phyloP scores from a whole-genome alignment of 2,113 vertebrate species.

The Oncorhynchus masou region DNA sequence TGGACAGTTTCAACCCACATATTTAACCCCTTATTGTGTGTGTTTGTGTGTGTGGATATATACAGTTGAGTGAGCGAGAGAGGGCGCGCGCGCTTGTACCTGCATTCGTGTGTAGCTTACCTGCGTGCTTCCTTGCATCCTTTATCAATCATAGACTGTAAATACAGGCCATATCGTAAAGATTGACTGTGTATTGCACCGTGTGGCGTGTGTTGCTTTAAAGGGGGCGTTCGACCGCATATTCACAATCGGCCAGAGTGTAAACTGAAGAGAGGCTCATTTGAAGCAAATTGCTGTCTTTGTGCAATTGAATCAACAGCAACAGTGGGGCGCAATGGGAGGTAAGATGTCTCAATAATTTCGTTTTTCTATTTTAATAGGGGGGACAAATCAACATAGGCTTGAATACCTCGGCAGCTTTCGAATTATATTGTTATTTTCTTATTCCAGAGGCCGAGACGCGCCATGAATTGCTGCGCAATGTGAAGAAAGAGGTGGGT shows the following conservation, averaged over 20 bases:
- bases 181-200: background rate
- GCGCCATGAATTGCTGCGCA: conserved; percentile 88
- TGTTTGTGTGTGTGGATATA: too few species aligned
- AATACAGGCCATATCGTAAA: too few species aligned
- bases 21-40: too few species aligned
- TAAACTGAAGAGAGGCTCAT: conserved; percentile 23
- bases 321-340: conserved; percentile 62
- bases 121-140: too few species aligned
- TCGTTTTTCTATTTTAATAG: too few species aligned
- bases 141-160: too few species aligned
- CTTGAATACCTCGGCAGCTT: background rate
- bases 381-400: too few species aligned
- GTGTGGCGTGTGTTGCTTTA: conserved; percentile 61
- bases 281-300: background rate
- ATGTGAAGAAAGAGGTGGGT: conserved; percentile 92
- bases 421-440: conserved; percentile 49
- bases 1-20: too few species aligned
- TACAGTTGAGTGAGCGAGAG: too few species aligned
- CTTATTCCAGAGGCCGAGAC: conserved; percentile 83
- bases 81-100: too few species aligned
- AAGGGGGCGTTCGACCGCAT: conserved; percentile 66
- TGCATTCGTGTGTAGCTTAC: too few species aligned
- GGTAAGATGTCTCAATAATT: conserved; percentile 44
- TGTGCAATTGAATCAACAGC: background rate
- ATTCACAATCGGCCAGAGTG: background rate